Evolutionary conservation across 2,113 vertebrate genomes (phyloP).

Genomic region (Eudorcas thomsonii): DNA sequence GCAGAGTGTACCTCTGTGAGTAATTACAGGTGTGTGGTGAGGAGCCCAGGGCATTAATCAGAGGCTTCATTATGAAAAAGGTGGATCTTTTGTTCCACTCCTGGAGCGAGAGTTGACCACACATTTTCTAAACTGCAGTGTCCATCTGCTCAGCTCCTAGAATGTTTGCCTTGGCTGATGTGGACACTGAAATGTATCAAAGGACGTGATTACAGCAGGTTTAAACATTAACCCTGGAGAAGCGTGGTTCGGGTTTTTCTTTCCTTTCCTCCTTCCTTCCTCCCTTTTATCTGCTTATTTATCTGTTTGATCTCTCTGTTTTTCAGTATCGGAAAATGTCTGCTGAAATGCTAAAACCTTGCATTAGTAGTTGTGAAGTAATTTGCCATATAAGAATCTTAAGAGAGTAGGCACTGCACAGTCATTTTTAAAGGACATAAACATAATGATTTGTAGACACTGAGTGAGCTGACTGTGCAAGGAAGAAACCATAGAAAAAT

Average conservation of each 20-base stretch:
- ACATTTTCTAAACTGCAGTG: slow-evolving; percentile 80
- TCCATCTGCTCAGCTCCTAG: slow-evolving; percentile 88
- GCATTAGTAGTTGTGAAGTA: slow-evolving; percentile 28
- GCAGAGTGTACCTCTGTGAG: slow-evolving; percentile 81
- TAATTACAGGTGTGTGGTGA: slow-evolving; percentile 88
- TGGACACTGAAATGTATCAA: slow-evolving; percentile 80
- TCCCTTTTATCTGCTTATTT: background rate
- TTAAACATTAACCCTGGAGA: slow-evolving; percentile 86
- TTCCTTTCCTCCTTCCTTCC: background rate
- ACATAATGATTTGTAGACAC: background rate
- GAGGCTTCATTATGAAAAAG: slow-evolving; percentile 82
- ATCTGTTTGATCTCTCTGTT: background rate
- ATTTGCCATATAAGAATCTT: background rate
- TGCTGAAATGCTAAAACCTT: slow-evolving; percentile 61
- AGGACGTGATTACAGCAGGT: slow-evolving; percentile 84
- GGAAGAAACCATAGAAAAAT: background rate
- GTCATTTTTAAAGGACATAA: slow-evolving; percentile 42
- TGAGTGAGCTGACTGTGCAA: background rate
- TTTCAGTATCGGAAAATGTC: slow-evolving; percentile 64
- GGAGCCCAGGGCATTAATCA: slow-evolving; percentile 81
- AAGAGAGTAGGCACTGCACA: background rate
- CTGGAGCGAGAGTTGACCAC: slow-evolving; percentile 71
- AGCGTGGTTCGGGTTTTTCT: slow-evolving; percentile 53
- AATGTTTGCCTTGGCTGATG: slow-evolving; percentile 86
- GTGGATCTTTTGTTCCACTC: slow-evolving; percentile 88